Conservation (phyloP, 2,888 invertebrate genomes). For the Lochmaea crataegi region DNA sequence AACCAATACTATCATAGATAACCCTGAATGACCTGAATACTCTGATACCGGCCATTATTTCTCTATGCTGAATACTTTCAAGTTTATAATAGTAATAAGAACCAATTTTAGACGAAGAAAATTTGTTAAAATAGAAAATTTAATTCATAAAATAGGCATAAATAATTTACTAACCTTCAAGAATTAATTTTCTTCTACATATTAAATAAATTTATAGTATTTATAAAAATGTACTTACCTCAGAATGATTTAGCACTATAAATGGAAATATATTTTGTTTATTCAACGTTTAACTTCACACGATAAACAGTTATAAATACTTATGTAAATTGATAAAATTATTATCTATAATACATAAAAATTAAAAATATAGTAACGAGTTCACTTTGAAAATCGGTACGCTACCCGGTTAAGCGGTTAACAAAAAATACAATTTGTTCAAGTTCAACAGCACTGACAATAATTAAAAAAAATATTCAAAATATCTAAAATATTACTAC, state of each 20-base stretch:
- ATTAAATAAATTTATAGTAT: background rate
- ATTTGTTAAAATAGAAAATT: too few species aligned
- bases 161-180: background rate
- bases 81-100: background rate
- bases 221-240: constrained; percentile 1
- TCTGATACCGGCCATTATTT: too few species aligned
- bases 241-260: background rate
- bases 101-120: too few species aligned
- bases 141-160: too few species aligned
- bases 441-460: background rate
- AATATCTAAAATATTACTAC: background rate
- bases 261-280: too few species aligned
- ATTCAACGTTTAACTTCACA: too few species aligned
- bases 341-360: background rate
- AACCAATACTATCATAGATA: background rate
- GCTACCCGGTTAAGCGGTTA: too few species aligned
- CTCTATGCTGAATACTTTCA: too few species aligned
- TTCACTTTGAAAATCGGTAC: too few species aligned
- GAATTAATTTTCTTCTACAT: too few species aligned
- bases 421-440: background rate
- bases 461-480: background rate
- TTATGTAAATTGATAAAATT: background rate
- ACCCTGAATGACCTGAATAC: background rate
- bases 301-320: background rate
- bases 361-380: background rate